Base-by-base conservation (phyloP, 1,140 invertebrate genomes). In the Leptopilina clavipes region DNA sequence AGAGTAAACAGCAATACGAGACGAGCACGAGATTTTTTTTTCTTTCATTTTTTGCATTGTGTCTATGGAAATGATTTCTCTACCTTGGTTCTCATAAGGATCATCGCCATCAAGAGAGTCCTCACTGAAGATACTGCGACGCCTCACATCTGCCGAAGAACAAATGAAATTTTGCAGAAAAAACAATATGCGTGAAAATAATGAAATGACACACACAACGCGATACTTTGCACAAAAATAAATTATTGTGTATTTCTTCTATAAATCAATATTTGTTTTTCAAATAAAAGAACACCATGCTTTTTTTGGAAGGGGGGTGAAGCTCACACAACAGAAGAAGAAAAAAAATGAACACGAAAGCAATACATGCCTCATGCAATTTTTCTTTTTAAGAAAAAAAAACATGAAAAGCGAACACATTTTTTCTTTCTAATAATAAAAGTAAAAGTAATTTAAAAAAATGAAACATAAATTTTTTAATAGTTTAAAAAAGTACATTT, bases 91-190 rank as follows among this genome's bases (percentile, higher is more conserved):
- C 78, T 89, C 89, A 84, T 84, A 83, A 76, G 86, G 86, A 84
- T 85, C 86, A 83, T 89, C 89, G 76, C 87, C 89, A 78, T 90
- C 88, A 80, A 90, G 88, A 77, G 89, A 90, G 83, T 90, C 89
- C 82, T 88, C 89, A 48, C 89, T 88, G 86, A 89, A 90, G 80
- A 89, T 84, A 86, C 86, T 89, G 87, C 89, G 88, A 84, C 88
- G 89, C 86, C 87, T 90, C 82, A 88, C 84, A 90, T 90, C 89
- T 90, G 87, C 81, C 83, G 83, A 89, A 81, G 77, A 87, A 88
- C 78, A 83, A 86, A 87, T 83, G 77, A 84, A 85, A 84, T 79
- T 78, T 77, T 80, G 79, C 83, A 85, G 78, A 65, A 65, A 31
- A 65, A 65, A 73, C 81, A 75, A 79, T 80, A 79, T 78, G 81